Evolutionary conservation across 2,113 vertebrate species (phyloP), one percentile per base, ranked within the genome.

Genomic region (Anguilla rostrata): DNA sequence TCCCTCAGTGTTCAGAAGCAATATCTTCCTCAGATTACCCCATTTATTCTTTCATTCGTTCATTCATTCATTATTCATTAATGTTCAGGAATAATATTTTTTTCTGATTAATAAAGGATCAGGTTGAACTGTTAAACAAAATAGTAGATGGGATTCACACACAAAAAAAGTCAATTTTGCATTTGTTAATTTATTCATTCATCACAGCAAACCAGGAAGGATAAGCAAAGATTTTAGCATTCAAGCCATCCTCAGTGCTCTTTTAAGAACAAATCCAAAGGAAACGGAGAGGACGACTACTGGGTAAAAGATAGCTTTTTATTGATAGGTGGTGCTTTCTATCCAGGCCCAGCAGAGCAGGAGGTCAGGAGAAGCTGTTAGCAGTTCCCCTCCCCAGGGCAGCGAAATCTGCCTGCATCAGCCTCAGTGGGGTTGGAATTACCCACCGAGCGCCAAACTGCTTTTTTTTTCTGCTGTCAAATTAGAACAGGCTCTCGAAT

Each of bases 371-470:
- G n/a, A 11, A 75, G 71, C 71, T 7, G 71, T 75, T 75, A 34
- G 71, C 26, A 8, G 71, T 26, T 75, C 71, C 71, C 26, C n/a
- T 75, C 71, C n/a, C n/a, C 29, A n/a, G 71, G 71, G 71, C n/a
- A 75, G 29, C 34, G 71, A 75, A 34, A 75, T 75, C 71, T 75
- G 71, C 71, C 71, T 75, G 71, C 71, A 12, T 75, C 71, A 75
- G 71, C 71, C 71, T 75, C 71, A 29, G 71, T 29, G 71, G 71
- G 60, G n/a, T 34, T 12, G 5, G 71, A 75, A 75, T 34, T 75
- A 75, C 29, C 71, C 71, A 75, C 29, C 26, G 2, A 75, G n/a
- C 71, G 11, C 71, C 60, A 66, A 75, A 12, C 71, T 9, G 26
- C 5, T 7, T 60, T 71, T 71, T 71, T 71, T 71, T 71, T 71